Evolutionary conservation across 2,888 invertebrate species (phyloP), one percentile per base, ranked within the genome.

Genomic region (Danaus chrysippus): DNA sequence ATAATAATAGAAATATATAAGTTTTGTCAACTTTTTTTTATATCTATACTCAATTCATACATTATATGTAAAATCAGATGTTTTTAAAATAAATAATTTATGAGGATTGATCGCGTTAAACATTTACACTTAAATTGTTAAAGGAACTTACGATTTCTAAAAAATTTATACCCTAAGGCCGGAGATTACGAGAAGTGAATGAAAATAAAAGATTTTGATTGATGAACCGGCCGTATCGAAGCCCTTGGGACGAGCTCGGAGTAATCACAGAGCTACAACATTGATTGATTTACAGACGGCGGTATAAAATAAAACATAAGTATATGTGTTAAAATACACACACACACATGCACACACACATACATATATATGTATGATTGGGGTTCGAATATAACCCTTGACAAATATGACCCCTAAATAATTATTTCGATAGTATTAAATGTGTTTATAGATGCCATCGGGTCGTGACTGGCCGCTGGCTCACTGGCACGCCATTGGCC

Each of bases 381-480:
- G 23, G 23, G 23, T 34, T 34, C 6, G 6, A 34, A 34, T 23
- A 6, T 34, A 34, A 34, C 23, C 23, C 23, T 34, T 34, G 0
- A 34, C 23, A 6, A 34, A 34, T 34, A 34, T 34, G 23, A 5
- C 1, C 23, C 3, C 23, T 6, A 1, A 34, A 34, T 23, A 34
- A 34, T 34, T 34, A 34, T 34, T 2, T 34, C 23, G 23, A 34
- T 34, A 34, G 2, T 34, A 5, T 34, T 34, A 34, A 34, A 34
- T 34, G 6, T 34, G 23, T 34, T 34, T 34, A 34, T 34, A 34
- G 23, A 34, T 34, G 23, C 23, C 23, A 79, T 76, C 81, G 78
- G 80, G 79, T 86, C 86, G 86, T 85, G 86, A 83, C 78, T 71
- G 69, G 81, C 81, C 80, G 70, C 73, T 71, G 78, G 84, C 83